Conservation (phyloP, 2,888 invertebrate species). For the Ormyrus pomaceus region DNA sequence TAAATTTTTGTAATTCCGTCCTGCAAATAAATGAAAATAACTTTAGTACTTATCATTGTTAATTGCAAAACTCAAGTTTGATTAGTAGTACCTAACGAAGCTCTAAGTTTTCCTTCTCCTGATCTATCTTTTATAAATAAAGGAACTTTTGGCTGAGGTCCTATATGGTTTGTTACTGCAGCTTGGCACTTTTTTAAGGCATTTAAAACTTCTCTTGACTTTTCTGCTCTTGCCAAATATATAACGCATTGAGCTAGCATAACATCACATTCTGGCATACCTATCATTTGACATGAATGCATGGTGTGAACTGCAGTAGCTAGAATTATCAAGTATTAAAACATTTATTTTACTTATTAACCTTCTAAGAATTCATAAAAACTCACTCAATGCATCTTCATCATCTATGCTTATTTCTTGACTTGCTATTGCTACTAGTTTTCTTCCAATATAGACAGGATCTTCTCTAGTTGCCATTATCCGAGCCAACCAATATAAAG, state of each 20-base stretch:
- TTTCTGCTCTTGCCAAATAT: conserved; percentile 86
- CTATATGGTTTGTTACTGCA: conserved; percentile 42
- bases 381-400: conserved; percentile 70
- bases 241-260: conserved; percentile 87
- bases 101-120: conserved; percentile 58
- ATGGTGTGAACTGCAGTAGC: conserved; percentile 85
- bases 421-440: conserved; percentile 85
- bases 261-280: conserved; percentile 90
- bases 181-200: conserved; percentile 56
- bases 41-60: neutral
- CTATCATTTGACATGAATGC: conserved; percentile 87
- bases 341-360: neutral
- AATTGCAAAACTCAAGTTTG: neutral
- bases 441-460: conserved; percentile 85
- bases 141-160: conserved; percentile 48
- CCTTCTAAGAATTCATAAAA: conserved; percentile 4
- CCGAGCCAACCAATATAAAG: conserved; percentile 88
- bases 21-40: conserved; percentile 71
- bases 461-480: conserved; percentile 89
- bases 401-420: conserved; percentile 85
- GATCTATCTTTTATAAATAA: conserved; percentile 53
- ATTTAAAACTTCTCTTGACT: conserved; percentile 77
- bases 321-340: conserved; percentile 63
- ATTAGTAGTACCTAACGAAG: conserved; percentile 57
- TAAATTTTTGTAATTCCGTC: conserved; percentile 79